Base-by-base conservation (phyloP, 2,888 invertebrate genomes). In the Tromatobia lineatoria region DNA sequence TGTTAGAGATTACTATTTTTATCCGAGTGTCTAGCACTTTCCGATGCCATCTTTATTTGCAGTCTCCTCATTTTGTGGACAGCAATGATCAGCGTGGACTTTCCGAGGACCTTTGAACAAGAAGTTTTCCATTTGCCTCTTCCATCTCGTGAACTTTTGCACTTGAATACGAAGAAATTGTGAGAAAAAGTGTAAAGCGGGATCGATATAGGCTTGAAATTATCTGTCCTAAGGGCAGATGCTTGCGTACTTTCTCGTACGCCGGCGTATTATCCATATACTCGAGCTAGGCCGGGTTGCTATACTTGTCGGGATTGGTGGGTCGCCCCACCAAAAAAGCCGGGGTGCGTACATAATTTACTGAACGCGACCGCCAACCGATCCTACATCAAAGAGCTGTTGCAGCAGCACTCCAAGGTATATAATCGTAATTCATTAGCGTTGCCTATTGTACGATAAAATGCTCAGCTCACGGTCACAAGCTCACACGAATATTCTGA, bases 341-440 rank as follows among this genome's bases (percentile, higher is more conserved):
- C 70, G 34, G 34, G n/a, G 64, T 42, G 73, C 74, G 81, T 81
- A 81, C 77, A 81, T 84, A 81, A 84, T 81, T 84, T 84, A 78
- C 77, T 77, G 47, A 67, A 52, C 77, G 54, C 23, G 64, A 50
- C 67, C 73, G 81, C 74, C 81, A 81, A 81, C 77, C 83, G 74
- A 34, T 69, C 6, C 45, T 74, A 47, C 69, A 38, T 29, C 52
- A 77, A 83, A 80, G n/a, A n/a, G 52, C 80, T 70, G 71, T 50
- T 50, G 47, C 10, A n/a, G 18, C 66, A 1, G n/a, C 25, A n/a
- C 50, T 47, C 70, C 38, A 34, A 52, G 73, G 71, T 47, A 69
- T 34, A 73, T 80, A 80, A 80, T 80, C 71, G 80, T 80, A 83
- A 83, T 80, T 83, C 71, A 80, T 83, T 80, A 83, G 71, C 23